Conservation (phyloP, 1,140 invertebrate species). For the Agrilus planipennis region DNA sequence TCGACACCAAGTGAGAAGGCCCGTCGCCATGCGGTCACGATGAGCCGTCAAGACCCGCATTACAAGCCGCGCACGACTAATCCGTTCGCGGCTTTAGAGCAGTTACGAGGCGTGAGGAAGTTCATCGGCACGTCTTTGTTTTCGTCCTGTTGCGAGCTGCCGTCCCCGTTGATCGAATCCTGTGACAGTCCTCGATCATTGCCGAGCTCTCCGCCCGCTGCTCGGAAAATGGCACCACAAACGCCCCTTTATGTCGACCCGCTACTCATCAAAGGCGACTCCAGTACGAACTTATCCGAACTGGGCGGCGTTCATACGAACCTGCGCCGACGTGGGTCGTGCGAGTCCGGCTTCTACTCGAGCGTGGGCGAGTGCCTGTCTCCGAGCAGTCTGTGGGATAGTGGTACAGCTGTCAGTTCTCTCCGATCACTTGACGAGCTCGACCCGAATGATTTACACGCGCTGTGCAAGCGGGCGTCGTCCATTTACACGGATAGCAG, state of each 20-base stretch:
- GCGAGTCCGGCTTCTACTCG: conserved; percentile 80
- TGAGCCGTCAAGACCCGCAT: conserved; percentile 68
- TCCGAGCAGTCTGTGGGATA: conserved; percentile 32
- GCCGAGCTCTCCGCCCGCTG: conserved; percentile 36
- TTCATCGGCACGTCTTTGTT: conserved; percentile 52
- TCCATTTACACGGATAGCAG: conserved; percentile 79
- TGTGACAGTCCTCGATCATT: conserved; percentile 35
- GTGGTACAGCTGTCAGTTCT: conserved; percentile 39
- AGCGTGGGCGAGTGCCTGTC: conserved; percentile 40
- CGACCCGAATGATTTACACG: conserved; percentile 38
- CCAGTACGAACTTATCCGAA: conserved; percentile 33
- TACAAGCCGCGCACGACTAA: conserved; percentile 57
- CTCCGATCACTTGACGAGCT: conserved; percentile 48
- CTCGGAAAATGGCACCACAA: conserved; percentile 25
- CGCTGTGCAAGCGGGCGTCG: conserved; percentile 52
- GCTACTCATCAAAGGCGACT: conserved; percentile 36
- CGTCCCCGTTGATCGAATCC: conserved; percentile 42
- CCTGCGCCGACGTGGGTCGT: conserved; percentile 62
- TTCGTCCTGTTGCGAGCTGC: conserved; percentile 63
- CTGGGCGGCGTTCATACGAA: conserved; percentile 19
- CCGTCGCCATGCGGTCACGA: conserved; percentile 56
- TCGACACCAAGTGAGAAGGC: conserved; percentile 57
- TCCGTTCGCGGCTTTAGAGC: conserved; percentile 55
- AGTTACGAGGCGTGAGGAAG: conserved; percentile 62
- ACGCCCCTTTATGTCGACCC: conserved; percentile 38